Conservation (phyloP, 2,797 vertebrate genomes). For the Poeciliopsis paucimaculata region DNA sequence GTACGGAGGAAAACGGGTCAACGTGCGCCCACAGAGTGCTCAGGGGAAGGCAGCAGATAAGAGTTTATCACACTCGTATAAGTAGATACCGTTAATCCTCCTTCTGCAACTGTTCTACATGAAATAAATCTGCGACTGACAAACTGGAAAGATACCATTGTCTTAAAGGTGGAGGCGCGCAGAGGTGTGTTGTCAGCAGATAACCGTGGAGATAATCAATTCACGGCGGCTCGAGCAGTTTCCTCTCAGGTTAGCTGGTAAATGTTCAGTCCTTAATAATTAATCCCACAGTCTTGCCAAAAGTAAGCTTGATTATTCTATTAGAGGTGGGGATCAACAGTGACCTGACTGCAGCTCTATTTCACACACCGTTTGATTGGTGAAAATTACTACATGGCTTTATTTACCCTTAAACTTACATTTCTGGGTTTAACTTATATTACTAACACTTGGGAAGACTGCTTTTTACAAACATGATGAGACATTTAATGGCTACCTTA, state of each 20-base stretch:
- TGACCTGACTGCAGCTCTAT: constrained; percentile 66
- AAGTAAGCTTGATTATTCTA: constrained; percentile 77
- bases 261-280: constrained; percentile 68
- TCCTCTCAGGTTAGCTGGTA: constrained; percentile 52
- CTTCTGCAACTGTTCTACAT: constrained; percentile 71
- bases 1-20: constrained; percentile 75
- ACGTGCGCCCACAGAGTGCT: constrained; percentile 67
- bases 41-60: constrained; percentile 73
- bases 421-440: not conserved
- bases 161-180: constrained; percentile 55
- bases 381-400: constrained; percentile 34
- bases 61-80: constrained; percentile 76
- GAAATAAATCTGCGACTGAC: constrained; percentile 74
- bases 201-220: constrained; percentile 70
- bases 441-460: not conserved
- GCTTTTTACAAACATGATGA: too few relatives aligned
- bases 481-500: not conserved
- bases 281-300: constrained; percentile 66
- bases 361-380: constrained; percentile 73
- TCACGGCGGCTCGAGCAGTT: constrained; percentile 35
- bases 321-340: constrained; percentile 72
- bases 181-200: constrained; percentile 56
- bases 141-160: constrained; percentile 78
- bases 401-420: constrained; percentile 13
- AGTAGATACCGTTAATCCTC: constrained; percentile 80